Percentiles rank a stretch among this genome's conserved stretches.
phyloP scores from a whole-genome alignment of 2,113 vertebrate species.

The Ophthalmolycus amberensis region DNA sequence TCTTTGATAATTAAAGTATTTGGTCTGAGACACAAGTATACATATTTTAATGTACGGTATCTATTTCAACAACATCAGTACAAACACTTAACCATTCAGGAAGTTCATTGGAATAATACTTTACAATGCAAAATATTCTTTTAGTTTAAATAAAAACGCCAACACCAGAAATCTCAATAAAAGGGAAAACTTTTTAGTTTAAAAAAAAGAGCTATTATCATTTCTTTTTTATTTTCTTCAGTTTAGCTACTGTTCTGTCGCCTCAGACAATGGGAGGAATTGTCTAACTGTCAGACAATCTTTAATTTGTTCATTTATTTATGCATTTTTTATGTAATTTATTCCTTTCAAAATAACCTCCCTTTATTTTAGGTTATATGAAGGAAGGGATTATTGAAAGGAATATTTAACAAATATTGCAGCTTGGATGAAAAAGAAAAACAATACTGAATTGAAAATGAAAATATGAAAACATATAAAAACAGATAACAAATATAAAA shows the following conservation, averaged over 20 bases:
- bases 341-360: too few species aligned
- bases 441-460: too few species aligned
- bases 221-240: too few species aligned
- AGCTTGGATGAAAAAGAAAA: background rate
- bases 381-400: background rate
- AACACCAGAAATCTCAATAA: background rate
- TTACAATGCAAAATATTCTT: background rate
- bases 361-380: background rate
- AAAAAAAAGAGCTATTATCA: too few species aligned
- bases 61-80: background rate
- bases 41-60: background rate
- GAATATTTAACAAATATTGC: background rate
- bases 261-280: too few species aligned
- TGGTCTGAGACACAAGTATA: background rate
- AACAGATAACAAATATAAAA: too few species aligned
- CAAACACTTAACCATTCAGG: background rate
- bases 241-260: too few species aligned
- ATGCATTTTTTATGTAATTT: background rate
- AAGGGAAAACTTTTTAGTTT: background rate
- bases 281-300: too few species aligned
- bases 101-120: background rate
- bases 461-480: too few species aligned
- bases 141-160: background rate
- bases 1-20: background rate
- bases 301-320: too few species aligned